These are phyloP conservation scores for Zootoca vivipara DNA, from an alignment of 2,113 vertebrate species.

Conservation along the genomic window DNA sequence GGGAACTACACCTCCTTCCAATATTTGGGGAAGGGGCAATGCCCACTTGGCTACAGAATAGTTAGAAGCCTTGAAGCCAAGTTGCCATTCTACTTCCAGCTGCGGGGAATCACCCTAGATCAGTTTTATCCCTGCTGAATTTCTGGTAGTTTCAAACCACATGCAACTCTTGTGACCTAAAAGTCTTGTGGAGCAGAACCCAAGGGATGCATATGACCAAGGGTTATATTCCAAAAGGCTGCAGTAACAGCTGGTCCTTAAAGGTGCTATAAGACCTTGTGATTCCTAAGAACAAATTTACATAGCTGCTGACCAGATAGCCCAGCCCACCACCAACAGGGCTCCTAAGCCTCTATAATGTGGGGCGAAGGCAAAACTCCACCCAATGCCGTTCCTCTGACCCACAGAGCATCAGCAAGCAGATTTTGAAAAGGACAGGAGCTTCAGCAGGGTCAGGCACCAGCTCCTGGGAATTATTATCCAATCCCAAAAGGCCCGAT, in stretches of 20 bases:
- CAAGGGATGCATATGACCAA: background rate
- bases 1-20: background rate
- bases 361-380: background rate
- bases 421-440: background rate
- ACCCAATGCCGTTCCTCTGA: background rate
- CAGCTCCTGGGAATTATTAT: background rate
- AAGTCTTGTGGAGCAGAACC: background rate
- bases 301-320: background rate
- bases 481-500: background rate
- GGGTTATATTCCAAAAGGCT: background rate
- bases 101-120: background rate
- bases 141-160: background rate
- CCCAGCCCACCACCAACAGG: background rate
- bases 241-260: background rate
- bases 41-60: background rate
- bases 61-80: background rate
- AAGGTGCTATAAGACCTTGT: background rate
- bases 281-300: background rate
- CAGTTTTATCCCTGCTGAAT: background rate
- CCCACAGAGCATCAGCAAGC: background rate
- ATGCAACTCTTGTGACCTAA: background rate
- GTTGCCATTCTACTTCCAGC: too few species aligned
- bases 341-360: background rate
- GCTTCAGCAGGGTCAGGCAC: background rate
- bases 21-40: background rate